Evolutionary conservation across 1,140 invertebrate genomes (phyloP), one percentile per base, ranked within the genome.

Genomic region (Acromyrmex echinatior): DNA sequence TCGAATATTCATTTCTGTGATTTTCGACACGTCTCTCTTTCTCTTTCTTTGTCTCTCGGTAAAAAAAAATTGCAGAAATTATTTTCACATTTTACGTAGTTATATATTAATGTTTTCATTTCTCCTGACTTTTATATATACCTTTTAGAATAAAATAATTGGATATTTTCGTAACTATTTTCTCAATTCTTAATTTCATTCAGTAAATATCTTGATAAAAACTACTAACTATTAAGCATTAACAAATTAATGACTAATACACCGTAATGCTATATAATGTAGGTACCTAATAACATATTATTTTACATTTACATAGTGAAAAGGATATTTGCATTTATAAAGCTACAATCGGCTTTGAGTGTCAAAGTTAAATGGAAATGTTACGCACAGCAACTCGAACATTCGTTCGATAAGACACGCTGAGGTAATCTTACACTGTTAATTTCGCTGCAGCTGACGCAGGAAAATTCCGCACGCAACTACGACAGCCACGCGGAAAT

Each of bases 401-500:
- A 21, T 18, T 31, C 35, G 49, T 39, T 39, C 49, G 49, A 58
- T 10, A 45, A 53, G 28, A 21, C 63, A 53, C n/a, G 28, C 28
- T 56, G 39, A 81, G 53, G 21, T 71, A 60, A 82, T 82, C 53
- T 39, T 31, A 49, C 53, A 31, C 80, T 62, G 39, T 84, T 84
- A 84, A 74, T 76, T 82, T 62, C 68, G 70, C 35, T n/a, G 56
- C 18, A 58, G 73, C 63, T 86, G 80, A 84, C 58, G 58, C 65
- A 62, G 58, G 49, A 81, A 88, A 89, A 88, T 68, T 88, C 58
- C 39, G 68, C 56, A 31, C 31, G 45, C 60, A 65, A 81, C 58
- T 49, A 68, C 71, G 87, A 74, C 79, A 86, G 62, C 49, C 28
- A 14, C 21, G 51, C 82, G 82, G 87, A 89, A 90, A 90, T 65